A percentile compares a stretch with the other conserved stretches of the same genome.
Conservation (phyloP, 2,113 vertebrate species). For the Orientallactaga bullata region DNA sequence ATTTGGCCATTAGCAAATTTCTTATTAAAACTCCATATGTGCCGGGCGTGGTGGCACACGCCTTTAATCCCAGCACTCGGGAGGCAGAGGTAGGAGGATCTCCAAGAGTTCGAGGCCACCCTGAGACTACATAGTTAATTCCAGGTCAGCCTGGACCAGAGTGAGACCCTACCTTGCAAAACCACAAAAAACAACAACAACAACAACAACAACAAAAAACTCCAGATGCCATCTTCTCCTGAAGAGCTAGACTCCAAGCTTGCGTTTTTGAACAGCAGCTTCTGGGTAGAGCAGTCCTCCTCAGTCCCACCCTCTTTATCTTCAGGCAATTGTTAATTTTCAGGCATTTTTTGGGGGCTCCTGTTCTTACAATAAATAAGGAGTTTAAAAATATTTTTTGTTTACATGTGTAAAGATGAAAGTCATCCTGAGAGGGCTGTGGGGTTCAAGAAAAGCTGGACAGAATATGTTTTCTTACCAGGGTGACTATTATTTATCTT, state of each 20-base stretch:
- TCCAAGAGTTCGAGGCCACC: no score
- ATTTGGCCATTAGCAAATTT: not conserved
- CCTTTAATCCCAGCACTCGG: no score
- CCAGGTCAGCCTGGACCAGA: no score
- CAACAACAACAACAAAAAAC: no score
- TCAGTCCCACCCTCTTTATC: not conserved
- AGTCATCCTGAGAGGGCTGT: not conserved
- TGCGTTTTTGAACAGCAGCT: not conserved
- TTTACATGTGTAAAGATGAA: not conserved
- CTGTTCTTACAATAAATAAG: not conserved
- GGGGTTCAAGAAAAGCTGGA: not conserved
- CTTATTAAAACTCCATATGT: no score
- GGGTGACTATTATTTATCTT: not conserved
- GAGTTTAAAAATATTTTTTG: not conserved
- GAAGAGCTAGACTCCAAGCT: not conserved
- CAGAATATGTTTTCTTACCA: not conserved
- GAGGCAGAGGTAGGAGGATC: no score
- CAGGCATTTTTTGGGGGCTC: not conserved
- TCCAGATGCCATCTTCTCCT: not conserved
- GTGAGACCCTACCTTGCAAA: no score
- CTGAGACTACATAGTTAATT: no score
- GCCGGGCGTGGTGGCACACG: no score
- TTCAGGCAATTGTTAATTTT: not conserved
- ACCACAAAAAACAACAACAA: no score
- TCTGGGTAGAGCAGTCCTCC: not conserved